These are phyloP conservation scores for Lepidocolaptes lacrymiger DNA, from an alignment of 2,797 vertebrate genomes.

Conservation along the genomic window DNA sequence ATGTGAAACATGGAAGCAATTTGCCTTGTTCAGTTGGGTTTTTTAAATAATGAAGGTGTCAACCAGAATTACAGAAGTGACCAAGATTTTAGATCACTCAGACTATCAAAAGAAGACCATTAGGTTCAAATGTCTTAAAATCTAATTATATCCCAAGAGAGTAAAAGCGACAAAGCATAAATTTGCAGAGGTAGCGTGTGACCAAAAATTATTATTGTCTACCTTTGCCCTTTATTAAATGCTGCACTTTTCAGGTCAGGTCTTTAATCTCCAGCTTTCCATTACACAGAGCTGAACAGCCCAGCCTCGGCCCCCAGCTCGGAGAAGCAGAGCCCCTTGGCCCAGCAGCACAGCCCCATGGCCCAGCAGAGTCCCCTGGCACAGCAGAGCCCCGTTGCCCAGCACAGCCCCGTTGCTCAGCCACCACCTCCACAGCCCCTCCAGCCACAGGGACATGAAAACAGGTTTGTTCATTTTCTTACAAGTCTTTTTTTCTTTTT, in stretches of 20 bases:
- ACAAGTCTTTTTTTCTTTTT: neutral
- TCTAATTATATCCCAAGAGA: constrained; percentile 1
- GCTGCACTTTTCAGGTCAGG: neutral
- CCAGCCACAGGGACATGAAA: constrained; percentile 90
- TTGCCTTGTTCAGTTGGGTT: neutral
- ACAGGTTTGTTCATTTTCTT: constrained; percentile 79
- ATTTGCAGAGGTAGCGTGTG: neutral
- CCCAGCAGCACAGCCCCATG: constrained; percentile 89
- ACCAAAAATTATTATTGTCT: neutral
- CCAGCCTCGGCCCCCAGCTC: constrained; percentile 91
- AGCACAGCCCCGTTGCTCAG: constrained; percentile 82
- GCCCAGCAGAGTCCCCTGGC: constrained; percentile 84
- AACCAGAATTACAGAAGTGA: neutral
- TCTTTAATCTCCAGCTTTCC: constrained; percentile 46
- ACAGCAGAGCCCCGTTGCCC: constrained; percentile 79
- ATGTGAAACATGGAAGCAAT: neutral
- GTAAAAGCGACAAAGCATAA: neutral
- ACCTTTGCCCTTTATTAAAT: constrained; percentile 35
- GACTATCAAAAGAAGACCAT: neutral
- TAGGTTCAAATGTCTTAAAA: constrained; percentile 29
- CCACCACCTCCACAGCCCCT: constrained; percentile 83
- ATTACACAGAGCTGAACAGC: constrained; percentile 86
- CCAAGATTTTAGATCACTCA: neutral
- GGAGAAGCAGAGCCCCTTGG: constrained; percentile 95
- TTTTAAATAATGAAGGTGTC: neutral